These are phyloP conservation scores for Gymnogyps californianus DNA, from an alignment of 2,113 vertebrate species.

Conservation along the genomic window DNA sequence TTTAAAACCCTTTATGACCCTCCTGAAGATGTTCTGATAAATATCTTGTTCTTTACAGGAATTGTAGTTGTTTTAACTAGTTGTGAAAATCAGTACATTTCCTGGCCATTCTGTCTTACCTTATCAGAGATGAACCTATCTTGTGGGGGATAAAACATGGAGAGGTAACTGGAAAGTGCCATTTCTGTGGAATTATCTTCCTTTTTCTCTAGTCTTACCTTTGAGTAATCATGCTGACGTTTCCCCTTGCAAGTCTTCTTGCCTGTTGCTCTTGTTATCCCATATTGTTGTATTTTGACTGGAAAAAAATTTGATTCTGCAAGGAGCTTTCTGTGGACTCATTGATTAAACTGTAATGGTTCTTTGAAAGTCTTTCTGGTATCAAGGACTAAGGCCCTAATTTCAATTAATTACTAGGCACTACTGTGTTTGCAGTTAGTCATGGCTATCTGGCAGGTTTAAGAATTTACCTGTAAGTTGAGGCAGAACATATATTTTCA, in stretches of 20 bases:
- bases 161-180: background rate
- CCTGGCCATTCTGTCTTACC: background rate
- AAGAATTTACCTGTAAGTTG: background rate
- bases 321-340: background rate
- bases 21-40: background rate
- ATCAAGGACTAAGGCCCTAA: background rate
- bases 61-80: background rate
- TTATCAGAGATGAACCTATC: background rate
- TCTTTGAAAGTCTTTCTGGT: background rate
- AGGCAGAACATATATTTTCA: background rate
- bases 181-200: background rate
- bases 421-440: background rate
- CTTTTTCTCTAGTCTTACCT: background rate
- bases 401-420: background rate
- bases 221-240: background rate
- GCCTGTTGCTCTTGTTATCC: background rate
- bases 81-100: background rate
- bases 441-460: background rate
- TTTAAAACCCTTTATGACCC: background rate
- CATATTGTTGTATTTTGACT: background rate
- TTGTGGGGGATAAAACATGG: background rate
- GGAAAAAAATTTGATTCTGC: background rate
- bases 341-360: background rate
- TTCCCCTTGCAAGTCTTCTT: background rate
- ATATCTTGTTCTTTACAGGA: background rate